phyloP scores from a whole-genome alignment of 1,140 invertebrate species.

The Lordiphosa mommai region DNA sequence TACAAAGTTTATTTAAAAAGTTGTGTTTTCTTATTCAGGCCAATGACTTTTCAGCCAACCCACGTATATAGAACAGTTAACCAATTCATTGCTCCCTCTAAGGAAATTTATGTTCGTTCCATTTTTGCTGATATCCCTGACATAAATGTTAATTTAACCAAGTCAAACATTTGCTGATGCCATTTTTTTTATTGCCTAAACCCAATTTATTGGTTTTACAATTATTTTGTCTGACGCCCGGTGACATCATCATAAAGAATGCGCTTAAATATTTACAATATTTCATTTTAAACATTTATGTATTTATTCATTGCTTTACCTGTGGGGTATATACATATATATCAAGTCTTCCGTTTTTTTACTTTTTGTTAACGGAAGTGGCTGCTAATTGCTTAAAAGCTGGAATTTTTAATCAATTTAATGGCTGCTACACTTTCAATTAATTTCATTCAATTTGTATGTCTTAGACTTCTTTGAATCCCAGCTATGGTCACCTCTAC shows the following conservation, averaged over 20 bases:
- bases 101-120: conserved; percentile 50
- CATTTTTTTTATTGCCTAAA: conserved; percentile 23
- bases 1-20: too few species aligned
- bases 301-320: conserved; percentile 29
- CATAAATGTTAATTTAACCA: conserved; percentile 55
- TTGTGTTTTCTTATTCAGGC: too few species aligned
- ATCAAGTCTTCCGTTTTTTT: too few species aligned
- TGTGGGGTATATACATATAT: too few species aligned
- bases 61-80: conserved; percentile 9
- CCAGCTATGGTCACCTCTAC: neutral
- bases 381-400: conserved; percentile 16
- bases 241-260: conserved; percentile 55
- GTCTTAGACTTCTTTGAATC: neutral
- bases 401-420: conserved; percentile 17
- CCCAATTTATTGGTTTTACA: conserved; percentile 55
- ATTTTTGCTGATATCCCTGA: conserved; percentile 19
- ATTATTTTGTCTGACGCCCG: conserved; percentile 46
- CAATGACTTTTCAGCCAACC: too few species aligned
- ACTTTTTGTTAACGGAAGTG: too few species aligned
- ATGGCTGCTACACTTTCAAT: conserved; percentile 13
- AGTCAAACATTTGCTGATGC: conserved; percentile 43
- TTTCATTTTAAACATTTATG: conserved; percentile 5
- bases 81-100: conserved; percentile 23
- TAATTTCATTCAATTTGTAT: conserved; percentile 15
- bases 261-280: too few species aligned